These are phyloP conservation scores for Macroglossus sobrinus DNA, from an alignment of 2,113 vertebrate genomes.

Conservation along the genomic window DNA sequence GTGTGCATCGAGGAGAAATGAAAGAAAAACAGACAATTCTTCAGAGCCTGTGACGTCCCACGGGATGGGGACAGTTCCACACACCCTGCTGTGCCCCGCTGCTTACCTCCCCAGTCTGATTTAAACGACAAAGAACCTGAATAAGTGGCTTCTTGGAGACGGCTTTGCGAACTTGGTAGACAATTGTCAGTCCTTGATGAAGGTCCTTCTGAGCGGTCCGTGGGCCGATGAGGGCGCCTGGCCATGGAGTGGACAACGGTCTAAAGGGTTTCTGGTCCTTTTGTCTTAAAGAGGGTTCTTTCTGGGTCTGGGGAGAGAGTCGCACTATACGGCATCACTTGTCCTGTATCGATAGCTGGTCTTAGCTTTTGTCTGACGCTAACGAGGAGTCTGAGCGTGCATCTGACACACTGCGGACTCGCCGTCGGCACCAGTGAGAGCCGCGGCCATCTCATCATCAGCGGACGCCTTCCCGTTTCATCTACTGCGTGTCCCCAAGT, in stretches of 20 bases:
- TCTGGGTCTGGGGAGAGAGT: background rate
- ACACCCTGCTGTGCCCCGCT: background rate
- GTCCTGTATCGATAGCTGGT: background rate
- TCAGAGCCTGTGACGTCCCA: background rate
- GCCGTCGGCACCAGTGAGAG: background rate
- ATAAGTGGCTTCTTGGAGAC: background rate
- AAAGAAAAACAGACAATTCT: background rate
- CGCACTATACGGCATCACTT: background rate
- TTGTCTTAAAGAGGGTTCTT: background rate
- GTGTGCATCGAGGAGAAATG: background rate
- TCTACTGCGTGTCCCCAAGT: slow-evolving; percentile 13
- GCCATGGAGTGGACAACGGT: background rate
- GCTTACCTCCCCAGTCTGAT: background rate
- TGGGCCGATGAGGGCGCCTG: accelerated
- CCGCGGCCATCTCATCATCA: background rate
- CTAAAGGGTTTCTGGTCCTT: background rate
- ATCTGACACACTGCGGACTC: background rate
- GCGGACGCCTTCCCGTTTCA: background rate
- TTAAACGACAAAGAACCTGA: background rate
- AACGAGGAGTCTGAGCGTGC: background rate
- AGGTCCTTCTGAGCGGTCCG: background rate
- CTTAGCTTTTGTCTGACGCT: background rate
- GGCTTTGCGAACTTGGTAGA: background rate
- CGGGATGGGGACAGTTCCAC: background rate
- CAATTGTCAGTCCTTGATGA: background rate